Base-by-base conservation (phyloP, 1,140 invertebrate species). In the Gonioctena quinquepunctata region DNA sequence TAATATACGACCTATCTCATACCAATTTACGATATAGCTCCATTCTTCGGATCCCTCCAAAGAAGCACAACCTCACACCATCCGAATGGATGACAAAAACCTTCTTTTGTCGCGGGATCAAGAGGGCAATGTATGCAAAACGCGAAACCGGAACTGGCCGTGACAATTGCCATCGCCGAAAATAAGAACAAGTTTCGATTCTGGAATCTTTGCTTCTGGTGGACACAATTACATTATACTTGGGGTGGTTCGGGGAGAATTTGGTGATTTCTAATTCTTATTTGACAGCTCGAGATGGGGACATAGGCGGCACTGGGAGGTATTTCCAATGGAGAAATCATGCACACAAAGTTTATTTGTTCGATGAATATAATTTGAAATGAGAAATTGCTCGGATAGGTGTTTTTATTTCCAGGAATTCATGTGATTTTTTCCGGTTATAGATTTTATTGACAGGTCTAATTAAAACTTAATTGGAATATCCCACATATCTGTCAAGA, bases 131-230 rank as follows among this genome's bases (percentile, higher is more conserved):
- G 5, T 42, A 42, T 42, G 33, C 33, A 42, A 42, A 13, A 42
- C 8, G 33, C 72, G 72, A 69, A 74, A 74, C 72, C 72, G 72
- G 72, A 74, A 74, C 69, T 68, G 59, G 21, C 19, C 21, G 54
- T 69, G 62, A 69, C 71, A 73, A 73, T 73, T 27, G 68, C 28
- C 69, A 69, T 70, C 59, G 59, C 71, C 71, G 57, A 73, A 73
- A 73, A 73, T 73, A 60, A 73, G 65, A 74, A 74, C 72, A 74
- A 71, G 72, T 74, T 74, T 73, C 61, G 56, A 70, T 56, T 74
- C 68, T 73, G 59, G 54, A 68, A 67, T 62, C 27, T 71, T 59
- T 62, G 56, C 57, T 57, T 72, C 42, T 70, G 62, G 49, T 26
- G 50, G 52, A 60, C 49, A 52, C 48, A 66, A 52, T 22, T 27